Evolutionary conservation across 2,888 invertebrate species (phyloP).

Genomic region (Doris montereyensis): DNA sequence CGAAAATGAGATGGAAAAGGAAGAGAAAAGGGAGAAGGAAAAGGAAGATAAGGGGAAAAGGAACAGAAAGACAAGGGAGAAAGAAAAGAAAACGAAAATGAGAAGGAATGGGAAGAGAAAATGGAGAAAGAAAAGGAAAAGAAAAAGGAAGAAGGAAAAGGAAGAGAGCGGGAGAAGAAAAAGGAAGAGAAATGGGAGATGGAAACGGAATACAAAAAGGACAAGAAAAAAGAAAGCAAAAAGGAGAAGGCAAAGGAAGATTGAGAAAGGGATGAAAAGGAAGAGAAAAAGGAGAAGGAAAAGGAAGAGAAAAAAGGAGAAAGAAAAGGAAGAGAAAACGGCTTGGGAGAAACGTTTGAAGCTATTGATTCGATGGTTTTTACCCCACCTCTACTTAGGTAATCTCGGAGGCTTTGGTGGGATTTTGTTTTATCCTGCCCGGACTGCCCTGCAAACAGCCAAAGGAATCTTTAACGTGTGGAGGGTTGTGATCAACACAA

Average conservation of each 20-base stretch:
- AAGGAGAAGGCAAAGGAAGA: not conserved
- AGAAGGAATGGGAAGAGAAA: not conserved
- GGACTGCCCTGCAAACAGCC: too few relatives aligned
- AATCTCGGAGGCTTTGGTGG: too few relatives aligned
- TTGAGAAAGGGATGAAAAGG: too few relatives aligned
- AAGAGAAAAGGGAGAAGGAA: not conserved
- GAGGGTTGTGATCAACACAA: too few relatives aligned
- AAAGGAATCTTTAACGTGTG: too few relatives aligned
- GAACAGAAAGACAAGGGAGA: not conserved
- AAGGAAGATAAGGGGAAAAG: not conserved
- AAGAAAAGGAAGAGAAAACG: too few relatives aligned
- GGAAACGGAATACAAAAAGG: slow-evolving; percentile 5
- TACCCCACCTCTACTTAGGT: too few relatives aligned
- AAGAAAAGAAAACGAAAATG: not conserved
- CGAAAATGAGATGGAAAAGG: not conserved
- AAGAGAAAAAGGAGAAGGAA: too few relatives aligned
- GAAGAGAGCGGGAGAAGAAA: not conserved
- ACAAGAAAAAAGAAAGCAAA: slow-evolving; percentile 3
- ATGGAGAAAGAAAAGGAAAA: not conserved
- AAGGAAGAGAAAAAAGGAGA: too few relatives aligned
- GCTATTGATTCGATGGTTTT: too few relatives aligned
- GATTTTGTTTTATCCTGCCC: too few relatives aligned
- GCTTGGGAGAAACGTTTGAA: too few relatives aligned
- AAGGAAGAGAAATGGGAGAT: slow-evolving; percentile 18
- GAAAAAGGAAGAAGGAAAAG: not conserved